Percentiles rank a stretch among this genome's conserved stretches.
These are phyloP conservation scores for Mythimna albipuncta DNA, from an alignment of 2,888 invertebrate species.

Conservation along the genomic window DNA sequence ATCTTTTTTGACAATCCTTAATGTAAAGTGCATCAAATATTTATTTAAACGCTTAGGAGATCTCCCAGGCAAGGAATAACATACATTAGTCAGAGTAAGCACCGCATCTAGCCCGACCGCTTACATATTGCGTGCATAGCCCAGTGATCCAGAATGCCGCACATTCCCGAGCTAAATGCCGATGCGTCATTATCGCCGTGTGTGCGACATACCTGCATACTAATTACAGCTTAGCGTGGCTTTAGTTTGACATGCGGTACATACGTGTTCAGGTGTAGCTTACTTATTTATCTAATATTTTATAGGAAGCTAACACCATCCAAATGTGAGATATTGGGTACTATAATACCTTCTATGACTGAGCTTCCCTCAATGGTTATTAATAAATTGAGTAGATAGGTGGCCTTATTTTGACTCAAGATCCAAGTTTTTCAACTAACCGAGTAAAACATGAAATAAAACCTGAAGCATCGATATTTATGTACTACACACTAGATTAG, in stretches of 20 bases:
- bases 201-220: slow-evolving; percentile 25
- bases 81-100: slow-evolving; percentile 4
- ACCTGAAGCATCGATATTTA: neutral
- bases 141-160: slow-evolving; percentile 34
- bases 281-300: neutral
- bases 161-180: slow-evolving; percentile 57
- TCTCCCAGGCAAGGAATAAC: neutral
- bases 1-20: no score
- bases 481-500: no score
- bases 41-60: neutral
- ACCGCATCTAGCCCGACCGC: neutral
- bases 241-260: neutral
- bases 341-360: neutral
- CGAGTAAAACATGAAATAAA: neutral
- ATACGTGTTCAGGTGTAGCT: neutral
- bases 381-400: neutral
- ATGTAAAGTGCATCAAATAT: neutral
- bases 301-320: neutral
- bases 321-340: neutral
- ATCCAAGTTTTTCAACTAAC: neutral
- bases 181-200: slow-evolving; percentile 34
- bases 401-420: neutral
- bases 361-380: neutral
- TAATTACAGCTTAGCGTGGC: slow-evolving; percentile 27
- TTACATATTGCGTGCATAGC: slow-evolving; percentile 4